Base-by-base conservation (phyloP, 2,113 vertebrate genomes). In the Siphamia tubifer region DNA sequence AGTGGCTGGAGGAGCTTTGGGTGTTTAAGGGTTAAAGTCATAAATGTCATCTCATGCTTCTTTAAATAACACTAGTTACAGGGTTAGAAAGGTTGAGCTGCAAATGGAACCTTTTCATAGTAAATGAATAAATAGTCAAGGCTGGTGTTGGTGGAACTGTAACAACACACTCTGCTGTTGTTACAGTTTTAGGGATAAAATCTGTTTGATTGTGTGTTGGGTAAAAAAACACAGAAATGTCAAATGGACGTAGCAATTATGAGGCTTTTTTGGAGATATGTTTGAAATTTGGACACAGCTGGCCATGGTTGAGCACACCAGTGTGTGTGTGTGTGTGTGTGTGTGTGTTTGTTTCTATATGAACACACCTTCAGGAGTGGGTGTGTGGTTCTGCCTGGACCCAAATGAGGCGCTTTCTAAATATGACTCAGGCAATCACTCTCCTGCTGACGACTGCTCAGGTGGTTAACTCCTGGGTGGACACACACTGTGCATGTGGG, bases 191-290 rank as follows among this genome's bases (percentile, higher is more conserved):
- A 88, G 85, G 62, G 68, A 69, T 75, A 75, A 85, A 84, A 79
- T 58, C 67, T 67, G 75, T 83, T 79, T 87, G 83, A 86, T 86
- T 88, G 86, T 86, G 70, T 82, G 77, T 90, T 82, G 83, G 86
- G 79, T 65, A 55, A 70, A 31, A 43, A 82, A 81, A 72, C 64
- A 85, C 71, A 81, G 70, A 82, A 85, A 79, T 9, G 70, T 88
- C 74, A 67, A 73, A 67, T n/a, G 16, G 45, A 84, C 56, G n/a
- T 84, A 83, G 87, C 65, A 90, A 89, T 90, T 86, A 89, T 64
- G 58, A 70, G 84, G 86, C 16, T 79, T 83, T 81, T 66, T 79
- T n/a, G n/a, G 69, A 87, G 77, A 84, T 87, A 83, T 84, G 78
- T 85, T 87, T 81, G 78, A 87, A 85, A 87, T 89, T 48, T 79